Evolutionary conservation across 2,113 vertebrate genomes (phyloP), one percentile per base, ranked within the genome.

Genomic region (Gracilinanus agilis): DNA sequence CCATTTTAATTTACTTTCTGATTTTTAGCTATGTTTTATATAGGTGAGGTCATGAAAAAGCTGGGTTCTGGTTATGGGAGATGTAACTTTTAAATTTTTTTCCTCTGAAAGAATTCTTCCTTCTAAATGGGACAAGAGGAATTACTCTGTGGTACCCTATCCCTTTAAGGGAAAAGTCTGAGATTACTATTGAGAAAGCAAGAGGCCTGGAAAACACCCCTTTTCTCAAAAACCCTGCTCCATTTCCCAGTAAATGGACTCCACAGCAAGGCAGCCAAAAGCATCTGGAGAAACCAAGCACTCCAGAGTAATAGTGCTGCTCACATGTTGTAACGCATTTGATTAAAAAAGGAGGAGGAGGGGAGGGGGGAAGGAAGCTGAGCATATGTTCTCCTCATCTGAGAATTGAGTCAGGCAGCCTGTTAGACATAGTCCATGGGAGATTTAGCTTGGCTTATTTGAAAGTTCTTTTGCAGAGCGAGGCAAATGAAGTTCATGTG

Each of bases 401-500:
- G 92, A 92, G 92, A 90, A 54, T 3, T n/a, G 90, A 93, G 93
- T 56, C 75, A 90, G 94, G 94, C 95, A 92, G 97, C 91, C 93
- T 94, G 89, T 12, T 40, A 23, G 89, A 21, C 7, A 27, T 75
- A 92, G 96, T 88, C 95, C 91, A 6, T 53, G 88, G 91, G 96
- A 97, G 93, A 96, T 90, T 95, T 97, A 7, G 92, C 96, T 96
- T 96, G 97, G 97, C 96, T 96, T 94, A 96, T 96, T 96, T 97
- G 95, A 97, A 97, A 97, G 96, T 95, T 96, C 95, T 97, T 98
- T 93, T 94, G 91, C 96, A 94, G 96, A 97, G 96, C 92, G 61
- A 75, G 88, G 91, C 92, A 97, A 97, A 97, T 96, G 95, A 97
- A 97, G 97, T 91, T 97, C 97, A 97, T 97, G 93, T 98, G 97